Evolutionary conservation across 2,888 invertebrate species (phyloP).

Genomic region (Hetaerina titia): DNA sequence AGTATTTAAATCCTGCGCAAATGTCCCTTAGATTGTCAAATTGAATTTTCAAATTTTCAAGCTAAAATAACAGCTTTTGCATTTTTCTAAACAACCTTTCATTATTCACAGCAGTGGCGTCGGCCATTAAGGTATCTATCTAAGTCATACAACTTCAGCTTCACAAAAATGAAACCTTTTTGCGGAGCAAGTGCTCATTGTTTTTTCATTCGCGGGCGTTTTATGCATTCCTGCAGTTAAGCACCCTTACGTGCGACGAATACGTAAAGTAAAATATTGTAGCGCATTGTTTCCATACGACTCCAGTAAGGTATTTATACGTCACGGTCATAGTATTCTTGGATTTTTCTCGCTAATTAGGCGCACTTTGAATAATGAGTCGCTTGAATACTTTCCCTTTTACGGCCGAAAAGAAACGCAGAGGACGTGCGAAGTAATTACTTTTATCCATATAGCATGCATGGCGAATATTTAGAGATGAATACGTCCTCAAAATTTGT

Average conservation of each 20-base stretch:
- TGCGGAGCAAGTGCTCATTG: slow-evolving; percentile 3
- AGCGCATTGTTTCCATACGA: neutral
- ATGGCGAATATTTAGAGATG: neutral
- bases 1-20: neutral
- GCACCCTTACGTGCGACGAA: slow-evolving; percentile 18
- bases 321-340: neutral
- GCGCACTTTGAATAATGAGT: neutral
- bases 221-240: slow-evolving; percentile 15
- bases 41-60: neutral
- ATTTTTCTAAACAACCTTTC: neutral
- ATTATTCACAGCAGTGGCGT: neutral
- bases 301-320: neutral
- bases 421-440: neutral
- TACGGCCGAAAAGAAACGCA: neutral
- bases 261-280: neutral
- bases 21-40: neutral
- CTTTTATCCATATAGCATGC: neutral
- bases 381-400: neutral
- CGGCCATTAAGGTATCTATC: slow-evolving; percentile 12
- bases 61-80: neutral
- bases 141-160: neutral
- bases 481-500: neutral
- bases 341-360: neutral
- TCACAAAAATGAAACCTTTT: neutral
- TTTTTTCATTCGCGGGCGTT: slow-evolving; percentile 12